Conservation (phyloP, 2,113 vertebrate species). For the Myotis brandtii region DNA sequence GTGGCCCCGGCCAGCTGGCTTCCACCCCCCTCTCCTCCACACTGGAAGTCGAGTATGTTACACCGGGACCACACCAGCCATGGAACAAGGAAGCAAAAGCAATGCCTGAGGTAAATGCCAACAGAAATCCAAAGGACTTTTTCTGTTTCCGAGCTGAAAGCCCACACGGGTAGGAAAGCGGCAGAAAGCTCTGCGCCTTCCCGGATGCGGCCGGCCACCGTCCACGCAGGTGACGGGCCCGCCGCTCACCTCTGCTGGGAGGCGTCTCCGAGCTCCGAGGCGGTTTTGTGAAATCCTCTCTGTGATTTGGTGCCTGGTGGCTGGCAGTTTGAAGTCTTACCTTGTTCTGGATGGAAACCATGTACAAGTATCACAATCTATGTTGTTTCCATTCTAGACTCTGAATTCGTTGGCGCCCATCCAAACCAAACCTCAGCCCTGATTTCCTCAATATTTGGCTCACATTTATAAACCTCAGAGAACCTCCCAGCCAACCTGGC, state of each 20-base stretch:
- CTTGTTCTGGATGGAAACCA: conserved; percentile 58
- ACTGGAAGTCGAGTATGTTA: not conserved
- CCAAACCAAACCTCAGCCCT: conserved; percentile 53
- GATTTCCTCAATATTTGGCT: conserved; percentile 53
- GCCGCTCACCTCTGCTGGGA: not conserved
- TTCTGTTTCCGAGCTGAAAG: not conserved
- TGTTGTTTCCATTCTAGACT: conserved; percentile 30
- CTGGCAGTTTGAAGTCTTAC: not conserved
- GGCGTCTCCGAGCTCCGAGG: accelerated
- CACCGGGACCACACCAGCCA: not conserved
- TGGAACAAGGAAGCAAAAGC: not conserved
- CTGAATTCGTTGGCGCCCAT: not conserved
- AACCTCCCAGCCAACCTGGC: not conserved
- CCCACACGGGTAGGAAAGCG: not conserved
- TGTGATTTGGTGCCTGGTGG: not conserved
- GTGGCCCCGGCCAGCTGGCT: not conserved
- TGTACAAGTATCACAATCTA: conserved; percentile 45
- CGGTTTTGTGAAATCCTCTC: not conserved
- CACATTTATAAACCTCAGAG: conserved; percentile 38
- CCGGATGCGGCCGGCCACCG: not conserved
- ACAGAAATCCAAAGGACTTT: not conserved
- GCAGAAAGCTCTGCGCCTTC: not conserved
- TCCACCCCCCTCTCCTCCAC: not conserved
- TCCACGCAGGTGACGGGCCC: no score
- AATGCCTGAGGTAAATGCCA: not conserved